Conservation (phyloP, 2,113 vertebrate species). For the Podarcis muralis region DNA sequence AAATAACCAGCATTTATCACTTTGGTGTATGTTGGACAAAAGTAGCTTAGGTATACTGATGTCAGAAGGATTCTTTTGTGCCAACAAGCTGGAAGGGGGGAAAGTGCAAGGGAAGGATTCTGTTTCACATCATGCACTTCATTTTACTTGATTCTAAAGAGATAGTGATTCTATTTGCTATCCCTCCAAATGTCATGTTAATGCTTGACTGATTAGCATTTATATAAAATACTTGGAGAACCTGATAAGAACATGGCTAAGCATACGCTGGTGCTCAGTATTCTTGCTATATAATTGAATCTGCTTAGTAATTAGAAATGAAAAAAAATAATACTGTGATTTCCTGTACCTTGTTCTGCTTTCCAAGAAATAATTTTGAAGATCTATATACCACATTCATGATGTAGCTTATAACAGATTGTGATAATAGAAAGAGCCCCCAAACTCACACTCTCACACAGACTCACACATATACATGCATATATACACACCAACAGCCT, state of each 20-base stretch:
- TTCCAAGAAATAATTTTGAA: too few species aligned
- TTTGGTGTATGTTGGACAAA: too few species aligned
- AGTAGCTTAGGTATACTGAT: too few species aligned
- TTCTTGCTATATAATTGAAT: conserved; percentile 24
- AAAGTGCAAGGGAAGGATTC: fast-evolving
- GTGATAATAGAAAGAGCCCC: too few species aligned
- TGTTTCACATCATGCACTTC: neutral
- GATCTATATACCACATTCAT: too few species aligned
- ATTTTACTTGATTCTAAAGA: conserved; percentile 28
- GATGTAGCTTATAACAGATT: too few species aligned
- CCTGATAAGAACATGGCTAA: neutral
- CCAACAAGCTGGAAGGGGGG: neutral
- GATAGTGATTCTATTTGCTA: neutral
- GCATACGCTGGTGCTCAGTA: conserved; percentile 13
- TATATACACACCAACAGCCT: too few species aligned
- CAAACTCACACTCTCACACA: too few species aligned
- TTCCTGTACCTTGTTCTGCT: neutral
- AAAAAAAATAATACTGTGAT: too few species aligned
- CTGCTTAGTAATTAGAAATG: conserved; percentile 2
- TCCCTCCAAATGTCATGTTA: conserved; percentile 7
- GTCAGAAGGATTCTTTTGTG: too few species aligned
- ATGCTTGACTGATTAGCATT: conserved; percentile 35
- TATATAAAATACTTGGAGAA: conserved; percentile 45
- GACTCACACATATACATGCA: too few species aligned
- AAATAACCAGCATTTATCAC: too few species aligned